phyloP scores from a whole-genome alignment of 2,113 vertebrate species.

The Pteropus alecto region DNA sequence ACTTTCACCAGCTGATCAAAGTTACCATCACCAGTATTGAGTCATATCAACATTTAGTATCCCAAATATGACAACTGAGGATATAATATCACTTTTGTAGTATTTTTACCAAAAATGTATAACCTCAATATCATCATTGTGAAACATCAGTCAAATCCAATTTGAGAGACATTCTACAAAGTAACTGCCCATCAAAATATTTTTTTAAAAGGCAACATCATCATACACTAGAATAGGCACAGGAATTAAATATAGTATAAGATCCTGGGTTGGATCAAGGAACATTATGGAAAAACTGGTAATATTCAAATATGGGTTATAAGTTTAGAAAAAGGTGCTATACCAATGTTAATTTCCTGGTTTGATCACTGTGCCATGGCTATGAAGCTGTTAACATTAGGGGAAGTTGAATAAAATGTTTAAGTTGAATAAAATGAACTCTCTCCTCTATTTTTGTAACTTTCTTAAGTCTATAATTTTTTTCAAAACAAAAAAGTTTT shows the following conservation, averaged over 20 bases:
- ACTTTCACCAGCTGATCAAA: not conserved
- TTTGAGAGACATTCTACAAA: not conserved
- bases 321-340: not conserved
- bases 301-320: not conserved
- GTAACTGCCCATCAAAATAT: not conserved
- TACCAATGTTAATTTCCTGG: not conserved
- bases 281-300: not conserved
- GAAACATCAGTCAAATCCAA: not conserved
- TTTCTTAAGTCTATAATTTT: conserved; percentile 3
- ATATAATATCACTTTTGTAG: not conserved
- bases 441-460: not conserved
- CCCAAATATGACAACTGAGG: not conserved
- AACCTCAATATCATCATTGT: not conserved
- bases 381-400: not conserved
- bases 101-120: not conserved
- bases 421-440: not conserved
- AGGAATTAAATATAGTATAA: not conserved
- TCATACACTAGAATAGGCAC: not conserved
- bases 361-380: not conserved
- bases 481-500: not conserved
- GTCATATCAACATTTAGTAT: not conserved
- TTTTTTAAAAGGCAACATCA: not conserved
- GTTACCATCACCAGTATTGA: not conserved
- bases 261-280: not conserved
- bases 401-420: not conserved